These are phyloP conservation scores for Erinaceus europaeus DNA, from an alignment of 2,113 vertebrate species.

Conservation along the genomic window DNA sequence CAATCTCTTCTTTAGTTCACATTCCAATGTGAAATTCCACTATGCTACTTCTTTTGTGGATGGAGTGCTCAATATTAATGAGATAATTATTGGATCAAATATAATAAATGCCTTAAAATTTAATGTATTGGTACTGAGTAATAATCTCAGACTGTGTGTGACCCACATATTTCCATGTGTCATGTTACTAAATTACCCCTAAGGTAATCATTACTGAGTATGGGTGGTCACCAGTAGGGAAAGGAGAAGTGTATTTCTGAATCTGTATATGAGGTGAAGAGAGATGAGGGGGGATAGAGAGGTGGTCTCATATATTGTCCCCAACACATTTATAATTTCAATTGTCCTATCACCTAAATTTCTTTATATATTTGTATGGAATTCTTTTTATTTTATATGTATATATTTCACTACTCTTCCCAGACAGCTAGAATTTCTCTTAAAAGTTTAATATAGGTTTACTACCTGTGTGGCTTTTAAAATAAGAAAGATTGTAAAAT, in stretches of 20 bases:
- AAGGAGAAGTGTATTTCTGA: constrained; percentile 4
- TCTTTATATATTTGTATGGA: constrained; percentile 42
- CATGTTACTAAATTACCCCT: constrained; percentile 64
- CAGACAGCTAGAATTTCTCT: constrained; percentile 38
- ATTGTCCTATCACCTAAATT: constrained; percentile 18
- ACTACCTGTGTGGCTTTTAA: constrained; percentile 60
- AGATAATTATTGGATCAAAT: constrained; percentile 65
- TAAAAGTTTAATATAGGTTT: constrained; percentile 45
- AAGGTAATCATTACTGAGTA: constrained; percentile 48
- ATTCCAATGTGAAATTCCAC: constrained; percentile 35
- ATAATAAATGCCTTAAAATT: constrained; percentile 60
- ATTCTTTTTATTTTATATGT: constrained; percentile 39
- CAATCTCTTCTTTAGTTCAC: constrained; percentile 13
- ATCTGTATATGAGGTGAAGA: constrained; percentile 7
- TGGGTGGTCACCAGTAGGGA: constrained; percentile 44
- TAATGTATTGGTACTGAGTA: constrained; percentile 51
- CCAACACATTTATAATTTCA: constrained; percentile 26
- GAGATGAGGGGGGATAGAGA: neutral
- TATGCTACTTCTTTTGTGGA: constrained; percentile 32
- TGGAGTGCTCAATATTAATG: constrained; percentile 60
- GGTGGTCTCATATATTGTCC: neutral
- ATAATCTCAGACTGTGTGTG: constrained; percentile 55
- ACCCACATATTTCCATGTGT: constrained; percentile 42
- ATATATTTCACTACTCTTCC: constrained; percentile 46
- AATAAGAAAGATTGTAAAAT: constrained; percentile 45